phyloP scores from a whole-genome alignment of 1,140 invertebrate species.

The Drusus annulatus region DNA sequence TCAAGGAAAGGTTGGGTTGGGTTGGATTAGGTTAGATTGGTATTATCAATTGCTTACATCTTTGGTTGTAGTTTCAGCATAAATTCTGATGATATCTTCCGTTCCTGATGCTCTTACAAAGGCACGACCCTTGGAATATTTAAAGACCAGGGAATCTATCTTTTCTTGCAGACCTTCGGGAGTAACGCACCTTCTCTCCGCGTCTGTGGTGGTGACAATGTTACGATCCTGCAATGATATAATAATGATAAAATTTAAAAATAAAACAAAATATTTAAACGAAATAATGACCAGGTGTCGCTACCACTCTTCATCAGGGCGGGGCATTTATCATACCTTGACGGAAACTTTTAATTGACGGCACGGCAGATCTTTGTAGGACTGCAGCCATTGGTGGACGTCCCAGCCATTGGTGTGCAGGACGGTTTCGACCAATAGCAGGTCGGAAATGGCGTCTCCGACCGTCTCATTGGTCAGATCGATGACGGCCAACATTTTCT shows the following conservation, averaged over 20 bases:
- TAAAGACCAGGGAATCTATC: slow-evolving; percentile 82
- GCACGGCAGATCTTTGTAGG: slow-evolving; percentile 92
- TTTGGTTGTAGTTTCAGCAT: slow-evolving; percentile 92
- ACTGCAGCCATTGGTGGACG: slow-evolving; percentile 83
- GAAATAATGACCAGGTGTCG: no score
- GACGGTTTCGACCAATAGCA: slow-evolving; percentile 94
- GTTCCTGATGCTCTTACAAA: slow-evolving; percentile 98
- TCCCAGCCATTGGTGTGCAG: slow-evolving; percentile 86
- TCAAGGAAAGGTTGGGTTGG: no score
- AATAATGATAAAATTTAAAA: not conserved
- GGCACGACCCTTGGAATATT: slow-evolving; percentile 82
- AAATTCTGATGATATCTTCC: slow-evolving; percentile 96
- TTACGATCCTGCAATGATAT: slow-evolving; percentile 79
- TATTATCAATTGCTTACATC: slow-evolving; percentile 62
- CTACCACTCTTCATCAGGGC: no score
- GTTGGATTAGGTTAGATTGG: no score
- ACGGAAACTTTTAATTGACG: slow-evolving; percentile 91
- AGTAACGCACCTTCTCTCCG: slow-evolving; percentile 83
- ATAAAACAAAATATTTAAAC: no score
- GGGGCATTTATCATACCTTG: slow-evolving; percentile 64
- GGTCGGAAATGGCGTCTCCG: slow-evolving; percentile 97
- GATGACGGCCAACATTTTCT: slow-evolving; percentile 78
- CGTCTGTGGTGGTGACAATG: slow-evolving; percentile 88
- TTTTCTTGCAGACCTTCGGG: slow-evolving; percentile 87
- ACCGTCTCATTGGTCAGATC: slow-evolving; percentile 96